Evolutionary conservation across 1,140 invertebrate genomes (phyloP).

Genomic region (Saccostrea glomerata): DNA sequence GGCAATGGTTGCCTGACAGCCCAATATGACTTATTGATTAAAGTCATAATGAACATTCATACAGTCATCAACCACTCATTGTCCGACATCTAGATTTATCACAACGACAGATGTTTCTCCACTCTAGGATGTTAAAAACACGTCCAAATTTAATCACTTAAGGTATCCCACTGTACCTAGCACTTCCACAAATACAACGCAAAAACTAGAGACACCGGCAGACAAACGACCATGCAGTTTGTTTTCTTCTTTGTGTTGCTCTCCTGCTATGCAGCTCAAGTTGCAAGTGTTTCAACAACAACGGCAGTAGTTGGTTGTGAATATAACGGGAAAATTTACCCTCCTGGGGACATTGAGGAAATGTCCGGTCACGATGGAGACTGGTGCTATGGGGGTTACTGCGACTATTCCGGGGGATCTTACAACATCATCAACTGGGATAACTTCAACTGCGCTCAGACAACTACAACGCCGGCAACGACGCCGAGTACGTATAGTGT

Average conservation of each 20-base stretch:
- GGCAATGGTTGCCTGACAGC: background rate
- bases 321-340: background rate
- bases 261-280: background rate
- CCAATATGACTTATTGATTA: background rate
- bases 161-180: no score
- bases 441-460: background rate
- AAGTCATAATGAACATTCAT: background rate
- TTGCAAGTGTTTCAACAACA: background rate
- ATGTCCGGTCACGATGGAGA: background rate
- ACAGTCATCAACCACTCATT: background rate
- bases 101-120: background rate
- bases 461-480: background rate
- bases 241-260: background rate
- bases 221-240: background rate
- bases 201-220: no score
- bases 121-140: no score
- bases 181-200: no score
- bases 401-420: background rate
- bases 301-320: background rate
- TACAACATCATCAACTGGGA: background rate
- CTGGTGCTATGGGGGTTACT: background rate
- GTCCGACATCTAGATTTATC: background rate
- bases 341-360: background rate
- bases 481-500: background rate
- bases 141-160: no score